These are phyloP conservation scores for Tragelaphus imberbis DNA, from an alignment of 2,113 vertebrate genomes.

Conservation along the genomic window DNA sequence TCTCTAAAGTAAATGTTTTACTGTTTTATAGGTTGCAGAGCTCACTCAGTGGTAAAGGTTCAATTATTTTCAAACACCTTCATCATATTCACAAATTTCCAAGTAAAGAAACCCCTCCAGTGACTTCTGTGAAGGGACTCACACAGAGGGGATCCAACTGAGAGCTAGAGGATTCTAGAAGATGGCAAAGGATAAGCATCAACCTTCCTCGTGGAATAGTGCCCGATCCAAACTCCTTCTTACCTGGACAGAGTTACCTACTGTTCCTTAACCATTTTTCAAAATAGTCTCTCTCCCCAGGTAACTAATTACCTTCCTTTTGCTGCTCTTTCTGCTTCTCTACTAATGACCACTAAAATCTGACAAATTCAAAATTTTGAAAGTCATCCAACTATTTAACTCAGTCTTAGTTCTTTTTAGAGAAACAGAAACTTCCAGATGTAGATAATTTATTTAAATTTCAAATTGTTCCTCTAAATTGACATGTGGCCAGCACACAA, in stretches of 20 bases:
- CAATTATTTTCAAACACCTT: neutral
- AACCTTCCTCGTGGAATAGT: neutral
- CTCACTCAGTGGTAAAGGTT: neutral
- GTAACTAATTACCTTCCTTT: neutral
- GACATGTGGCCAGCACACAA: conserved; percentile 36
- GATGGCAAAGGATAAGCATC: neutral
- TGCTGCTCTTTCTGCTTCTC: neutral
- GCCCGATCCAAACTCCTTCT: neutral
- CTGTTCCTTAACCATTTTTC: neutral
- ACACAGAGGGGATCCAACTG: neutral
- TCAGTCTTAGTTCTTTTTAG: neutral
- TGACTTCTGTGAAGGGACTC: neutral
- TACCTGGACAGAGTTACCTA: neutral
- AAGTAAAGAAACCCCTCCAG: neutral
- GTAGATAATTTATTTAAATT: conserved; percentile 51
- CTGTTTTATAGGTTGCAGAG: neutral
- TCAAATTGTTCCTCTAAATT: neutral
- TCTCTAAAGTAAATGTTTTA: neutral
- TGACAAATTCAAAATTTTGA: conserved; percentile 46
- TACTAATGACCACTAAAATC: conserved; percentile 21
- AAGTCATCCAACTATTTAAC: conserved; percentile 43
- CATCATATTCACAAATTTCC: neutral
- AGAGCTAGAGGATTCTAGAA: neutral
- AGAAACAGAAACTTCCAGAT: conserved; percentile 41
- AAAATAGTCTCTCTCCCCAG: neutral